Conservation (phyloP, 2,113 vertebrate species). For the Oreamnos americanus region DNA sequence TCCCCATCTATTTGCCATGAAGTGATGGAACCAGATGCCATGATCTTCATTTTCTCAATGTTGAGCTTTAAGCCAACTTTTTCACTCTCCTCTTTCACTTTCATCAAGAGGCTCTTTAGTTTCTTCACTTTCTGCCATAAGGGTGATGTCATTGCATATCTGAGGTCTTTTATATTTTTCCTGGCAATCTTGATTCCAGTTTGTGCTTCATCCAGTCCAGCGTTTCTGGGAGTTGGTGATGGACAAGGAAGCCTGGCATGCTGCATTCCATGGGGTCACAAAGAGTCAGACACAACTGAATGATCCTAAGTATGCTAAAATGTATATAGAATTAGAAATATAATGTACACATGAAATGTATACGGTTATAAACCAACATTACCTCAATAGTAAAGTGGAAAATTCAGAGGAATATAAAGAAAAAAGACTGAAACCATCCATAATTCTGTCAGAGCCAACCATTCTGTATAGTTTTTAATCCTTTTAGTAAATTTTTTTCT, state of each 20-base stretch:
- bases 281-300: accelerated
- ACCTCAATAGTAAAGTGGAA: background rate
- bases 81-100: background rate
- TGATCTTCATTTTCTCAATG: background rate
- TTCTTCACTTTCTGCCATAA: background rate
- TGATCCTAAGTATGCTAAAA: background rate
- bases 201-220: background rate
- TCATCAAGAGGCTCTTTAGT: background rate
- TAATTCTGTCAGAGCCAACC: background rate
- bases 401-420: background rate
- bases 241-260: background rate
- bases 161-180: background rate
- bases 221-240: background rate
- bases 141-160: background rate
- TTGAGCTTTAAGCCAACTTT: background rate
- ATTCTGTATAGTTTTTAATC: background rate
- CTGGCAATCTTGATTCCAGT: background rate
- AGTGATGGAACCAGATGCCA: background rate
- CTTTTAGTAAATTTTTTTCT: background rate
- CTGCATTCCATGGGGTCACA: background rate
- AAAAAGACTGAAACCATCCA: background rate
- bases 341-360: background rate
- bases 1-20: background rate
- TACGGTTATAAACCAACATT: background rate
- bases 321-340: background rate